Evolutionary conservation across 2,113 vertebrate genomes (phyloP).

Genomic region (Chauna torquata): DNA sequence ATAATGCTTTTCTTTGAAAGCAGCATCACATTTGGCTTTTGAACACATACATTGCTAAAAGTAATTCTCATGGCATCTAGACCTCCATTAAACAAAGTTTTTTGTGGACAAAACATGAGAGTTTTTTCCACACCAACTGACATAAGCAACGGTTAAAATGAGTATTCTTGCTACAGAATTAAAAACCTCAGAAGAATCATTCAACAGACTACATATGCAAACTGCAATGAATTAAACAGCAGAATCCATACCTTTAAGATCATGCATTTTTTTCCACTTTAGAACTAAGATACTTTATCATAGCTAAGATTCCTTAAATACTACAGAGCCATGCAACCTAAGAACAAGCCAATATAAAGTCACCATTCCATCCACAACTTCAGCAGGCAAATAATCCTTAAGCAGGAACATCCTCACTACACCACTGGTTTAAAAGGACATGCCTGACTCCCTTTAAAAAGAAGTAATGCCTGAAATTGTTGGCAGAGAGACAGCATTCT

Average conservation of each 20-base stretch:
- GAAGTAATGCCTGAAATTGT: conserved; percentile 73
- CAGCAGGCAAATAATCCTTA: conserved; percentile 28
- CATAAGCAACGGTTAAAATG: neutral
- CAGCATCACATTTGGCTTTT: neutral
- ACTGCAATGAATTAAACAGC: neutral
- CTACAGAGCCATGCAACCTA: neutral
- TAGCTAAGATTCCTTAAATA: neutral
- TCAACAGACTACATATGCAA: neutral
- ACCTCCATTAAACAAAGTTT: neutral
- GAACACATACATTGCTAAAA: neutral
- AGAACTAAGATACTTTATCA: neutral
- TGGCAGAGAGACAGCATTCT: conserved; percentile 73
- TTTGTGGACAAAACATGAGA: neutral
- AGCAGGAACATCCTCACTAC: conserved; percentile 39
- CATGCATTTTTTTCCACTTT: neutral
- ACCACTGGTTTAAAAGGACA: conserved; percentile 70
- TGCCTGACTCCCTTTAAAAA: conserved; percentile 73
- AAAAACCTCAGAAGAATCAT: neutral
- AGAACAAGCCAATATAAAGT: neutral
- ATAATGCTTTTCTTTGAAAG: neutral
- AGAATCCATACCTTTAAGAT: neutral
- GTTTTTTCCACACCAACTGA: neutral
- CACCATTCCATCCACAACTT: conserved; percentile 18
- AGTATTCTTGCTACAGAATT: neutral
- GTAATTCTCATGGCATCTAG: neutral